These are phyloP conservation scores for Anguilla japonica DNA, from an alignment of 2,113 vertebrate genomes.

Conservation along the genomic window DNA sequence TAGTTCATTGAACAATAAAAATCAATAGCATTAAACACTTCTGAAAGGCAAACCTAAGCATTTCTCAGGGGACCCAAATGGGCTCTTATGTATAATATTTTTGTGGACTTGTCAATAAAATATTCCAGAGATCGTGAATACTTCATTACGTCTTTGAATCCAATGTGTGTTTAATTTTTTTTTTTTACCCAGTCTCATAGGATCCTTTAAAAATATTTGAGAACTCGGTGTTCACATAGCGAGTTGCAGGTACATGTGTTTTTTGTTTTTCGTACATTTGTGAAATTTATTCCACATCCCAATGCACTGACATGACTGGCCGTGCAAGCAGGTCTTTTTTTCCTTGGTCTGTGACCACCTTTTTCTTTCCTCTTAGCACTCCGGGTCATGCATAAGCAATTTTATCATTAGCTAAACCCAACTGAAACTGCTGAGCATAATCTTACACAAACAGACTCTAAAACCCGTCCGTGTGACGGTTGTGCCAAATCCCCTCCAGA, in stretches of 20 bases:
- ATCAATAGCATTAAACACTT: constrained; percentile 76
- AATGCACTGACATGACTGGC: background rate
- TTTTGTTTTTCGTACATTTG: constrained; percentile 5
- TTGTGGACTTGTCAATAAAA: constrained; percentile 70
- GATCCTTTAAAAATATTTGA: background rate
- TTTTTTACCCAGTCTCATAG: constrained; percentile 19
- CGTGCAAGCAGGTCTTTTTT: constrained; percentile 45
- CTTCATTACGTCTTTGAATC: constrained; percentile 67
- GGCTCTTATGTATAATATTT: constrained; percentile 63
- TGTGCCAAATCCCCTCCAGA: constrained; percentile 68
- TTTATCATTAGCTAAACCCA: constrained; percentile 75
- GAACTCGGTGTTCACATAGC: background rate
- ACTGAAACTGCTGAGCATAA: constrained; percentile 73
- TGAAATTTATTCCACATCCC: background rate
- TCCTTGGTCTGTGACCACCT: constrained; percentile 45
- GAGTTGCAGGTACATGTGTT: background rate
- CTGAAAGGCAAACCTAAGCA: constrained; percentile 63
- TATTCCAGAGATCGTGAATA: constrained; percentile 70
- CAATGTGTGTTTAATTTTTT: constrained; percentile 46
- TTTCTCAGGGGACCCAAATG: constrained; percentile 63
- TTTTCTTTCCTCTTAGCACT: constrained; percentile 67
- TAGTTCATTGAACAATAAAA: constrained; percentile 69
- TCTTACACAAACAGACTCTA: constrained; percentile 63
- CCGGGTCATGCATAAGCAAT: constrained; percentile 76
- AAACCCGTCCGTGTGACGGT: constrained; percentile 65